These are phyloP conservation scores for Axis porcinus DNA, from an alignment of 2,113 vertebrate species.

Conservation along the genomic window DNA sequence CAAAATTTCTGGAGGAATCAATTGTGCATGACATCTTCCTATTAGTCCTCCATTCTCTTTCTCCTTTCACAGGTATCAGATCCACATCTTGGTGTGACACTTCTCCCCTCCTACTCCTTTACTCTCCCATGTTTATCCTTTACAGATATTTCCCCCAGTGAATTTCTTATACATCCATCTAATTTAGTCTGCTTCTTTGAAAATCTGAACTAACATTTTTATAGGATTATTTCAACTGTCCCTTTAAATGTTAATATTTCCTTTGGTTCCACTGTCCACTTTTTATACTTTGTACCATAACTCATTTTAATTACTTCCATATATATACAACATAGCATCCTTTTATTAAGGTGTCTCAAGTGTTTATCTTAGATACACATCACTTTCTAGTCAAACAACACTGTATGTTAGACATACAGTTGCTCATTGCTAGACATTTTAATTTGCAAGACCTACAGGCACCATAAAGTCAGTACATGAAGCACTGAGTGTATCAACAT, in stretches of 20 bases:
- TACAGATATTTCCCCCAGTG: too few relatives aligned
- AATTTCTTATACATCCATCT: background rate
- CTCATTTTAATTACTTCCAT: background rate
- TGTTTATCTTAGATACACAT: background rate
- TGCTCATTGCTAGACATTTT: background rate
- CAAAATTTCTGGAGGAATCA: background rate
- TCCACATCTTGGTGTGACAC: background rate
- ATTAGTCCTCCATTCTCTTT: background rate
- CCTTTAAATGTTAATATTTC: background rate
- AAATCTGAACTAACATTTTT: background rate
- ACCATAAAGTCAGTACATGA: background rate
- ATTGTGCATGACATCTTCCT: background rate
- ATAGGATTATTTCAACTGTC: background rate
- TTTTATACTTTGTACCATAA: background rate
- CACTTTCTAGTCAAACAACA: background rate
- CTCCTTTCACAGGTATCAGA: background rate
- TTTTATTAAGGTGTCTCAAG: background rate
- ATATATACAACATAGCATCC: background rate
- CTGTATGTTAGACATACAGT: background rate
- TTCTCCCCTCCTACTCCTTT: background rate
- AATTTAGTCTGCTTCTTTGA: background rate
- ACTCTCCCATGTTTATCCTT: background rate
- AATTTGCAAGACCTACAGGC: background rate
- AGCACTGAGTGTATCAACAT: background rate
- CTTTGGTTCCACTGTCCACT: background rate